These are phyloP conservation scores for Ctenomys sociabilis DNA, from an alignment of 2,113 vertebrate species.

Conservation along the genomic window DNA sequence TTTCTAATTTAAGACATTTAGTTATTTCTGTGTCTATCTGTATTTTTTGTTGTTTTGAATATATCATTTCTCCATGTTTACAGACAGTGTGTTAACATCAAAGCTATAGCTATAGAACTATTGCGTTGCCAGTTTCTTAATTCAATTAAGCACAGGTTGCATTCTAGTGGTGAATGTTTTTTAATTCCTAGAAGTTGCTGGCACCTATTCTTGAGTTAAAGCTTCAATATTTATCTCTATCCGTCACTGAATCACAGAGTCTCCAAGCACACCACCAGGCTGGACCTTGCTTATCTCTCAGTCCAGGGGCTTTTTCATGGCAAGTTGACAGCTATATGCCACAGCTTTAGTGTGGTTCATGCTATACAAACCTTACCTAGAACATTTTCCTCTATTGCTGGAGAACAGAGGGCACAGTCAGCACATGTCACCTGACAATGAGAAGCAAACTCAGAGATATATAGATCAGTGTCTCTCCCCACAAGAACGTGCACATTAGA, in stretches of 20 bases:
- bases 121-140: slow-evolving; percentile 33
- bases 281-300: not conserved
- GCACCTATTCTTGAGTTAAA: not conserved
- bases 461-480: not conserved
- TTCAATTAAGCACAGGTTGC: slow-evolving; percentile 24
- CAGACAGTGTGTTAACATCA: slow-evolving; percentile 17
- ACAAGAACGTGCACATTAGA: not conserved
- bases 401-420: not conserved
- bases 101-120: slow-evolving; percentile 13
- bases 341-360: not conserved
- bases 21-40: not conserved
- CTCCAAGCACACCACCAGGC: not conserved
- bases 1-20: slow-evolving; percentile 20
- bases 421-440: not conserved
- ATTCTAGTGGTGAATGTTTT: not conserved
- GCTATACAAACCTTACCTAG: not conserved
- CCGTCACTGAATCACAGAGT: not conserved
- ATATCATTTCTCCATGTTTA: slow-evolving; percentile 31
- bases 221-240: not conserved
- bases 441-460: slow-evolving; percentile 1
- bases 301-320: not conserved
- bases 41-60: slow-evolving; percentile 53
- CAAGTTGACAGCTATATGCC: not conserved
- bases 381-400: not conserved
- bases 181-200: slow-evolving; percentile 18